These are phyloP conservation scores for Pelobates cultripes DNA, from an alignment of 2,797 vertebrate genomes.

Conservation along the genomic window DNA sequence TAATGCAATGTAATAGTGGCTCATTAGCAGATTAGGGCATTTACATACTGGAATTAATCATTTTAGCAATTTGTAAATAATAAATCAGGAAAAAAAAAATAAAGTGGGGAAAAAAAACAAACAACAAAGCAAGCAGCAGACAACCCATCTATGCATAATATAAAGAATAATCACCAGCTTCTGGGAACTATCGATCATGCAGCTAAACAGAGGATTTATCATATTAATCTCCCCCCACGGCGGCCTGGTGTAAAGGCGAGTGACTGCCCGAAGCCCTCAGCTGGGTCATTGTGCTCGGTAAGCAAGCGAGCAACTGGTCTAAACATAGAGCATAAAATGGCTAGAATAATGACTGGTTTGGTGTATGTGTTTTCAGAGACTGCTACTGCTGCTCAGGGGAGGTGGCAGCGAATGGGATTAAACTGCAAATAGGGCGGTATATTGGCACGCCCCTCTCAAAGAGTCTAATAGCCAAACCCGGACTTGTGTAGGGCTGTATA, in stretches of 20 bases:
- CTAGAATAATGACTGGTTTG: too few species aligned
- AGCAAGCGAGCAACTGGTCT: not conserved
- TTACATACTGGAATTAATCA: constrained; percentile 45
- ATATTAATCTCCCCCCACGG: not conserved
- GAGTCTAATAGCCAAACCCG: too few species aligned
- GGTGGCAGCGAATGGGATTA: too few species aligned
- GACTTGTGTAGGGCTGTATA: too few species aligned
- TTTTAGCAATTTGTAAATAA: constrained; percentile 46
- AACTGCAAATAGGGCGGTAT: too few species aligned
- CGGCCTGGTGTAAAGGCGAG: not conserved
- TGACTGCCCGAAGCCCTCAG: not conserved
- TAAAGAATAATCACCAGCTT: constrained; percentile 11
- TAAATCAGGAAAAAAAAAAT: constrained; percentile 29
- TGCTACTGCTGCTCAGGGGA: too few species aligned
- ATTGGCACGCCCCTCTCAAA: too few species aligned
- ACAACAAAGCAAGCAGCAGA: not conserved
- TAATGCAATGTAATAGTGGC: constrained; percentile 35
- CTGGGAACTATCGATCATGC: not conserved
- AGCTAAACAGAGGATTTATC: not conserved
- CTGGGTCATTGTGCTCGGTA: not conserved
- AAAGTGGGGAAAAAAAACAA: too few species aligned
- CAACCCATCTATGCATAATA: constrained; percentile 1
- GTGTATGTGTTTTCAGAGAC: too few species aligned
- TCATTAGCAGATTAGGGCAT: constrained; percentile 46
- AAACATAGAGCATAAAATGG: too few species aligned